Percentiles rank a stretch among this genome's conserved stretches.
Evolutionary conservation across 1,140 invertebrate genomes (phyloP).

Genomic region (Stegodyphus mimosarum): DNA sequence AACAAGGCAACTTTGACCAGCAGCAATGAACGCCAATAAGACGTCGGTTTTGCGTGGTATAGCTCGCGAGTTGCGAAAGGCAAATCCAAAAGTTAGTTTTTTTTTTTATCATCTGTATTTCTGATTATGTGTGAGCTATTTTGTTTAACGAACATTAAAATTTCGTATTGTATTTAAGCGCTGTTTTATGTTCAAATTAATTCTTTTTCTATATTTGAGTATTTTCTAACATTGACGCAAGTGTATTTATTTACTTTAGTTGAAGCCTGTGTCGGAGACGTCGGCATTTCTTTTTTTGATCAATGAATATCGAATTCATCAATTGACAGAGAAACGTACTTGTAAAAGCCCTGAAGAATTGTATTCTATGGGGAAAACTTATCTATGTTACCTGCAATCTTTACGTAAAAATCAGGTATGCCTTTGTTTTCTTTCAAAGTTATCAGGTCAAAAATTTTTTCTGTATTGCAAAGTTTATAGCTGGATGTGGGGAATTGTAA

Average conservation of each 20-base stretch:
- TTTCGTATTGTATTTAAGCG: background rate
- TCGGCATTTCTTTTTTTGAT: conserved; percentile 27
- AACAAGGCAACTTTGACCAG: no score
- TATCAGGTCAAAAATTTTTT: no score
- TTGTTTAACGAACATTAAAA: background rate
- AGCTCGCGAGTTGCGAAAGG: conserved; percentile 9
- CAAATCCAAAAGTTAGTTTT: conserved; percentile 45
- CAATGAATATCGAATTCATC: conserved; percentile 26
- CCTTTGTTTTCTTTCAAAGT: no score
- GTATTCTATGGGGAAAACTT: conserved; percentile 23
- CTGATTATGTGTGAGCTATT: background rate
- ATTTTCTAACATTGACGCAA: no score
- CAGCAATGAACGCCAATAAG: no score
- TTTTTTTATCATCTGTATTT: no score
- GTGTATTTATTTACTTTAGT: no score
- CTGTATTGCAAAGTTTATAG: no score
- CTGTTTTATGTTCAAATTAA: no score
- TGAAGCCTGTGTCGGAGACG: conserved; percentile 26
- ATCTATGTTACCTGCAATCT: conserved; percentile 40
- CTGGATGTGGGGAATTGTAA: no score
- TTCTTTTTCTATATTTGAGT: no score
- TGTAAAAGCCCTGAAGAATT: conserved; percentile 34
- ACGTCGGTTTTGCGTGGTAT: conserved; percentile 30
- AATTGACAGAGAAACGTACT: conserved; percentile 20
- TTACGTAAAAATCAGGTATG: no score